Conservation (phyloP, 53 echinoderm and acorn worm species). For the Holothuria scabra region DNA sequence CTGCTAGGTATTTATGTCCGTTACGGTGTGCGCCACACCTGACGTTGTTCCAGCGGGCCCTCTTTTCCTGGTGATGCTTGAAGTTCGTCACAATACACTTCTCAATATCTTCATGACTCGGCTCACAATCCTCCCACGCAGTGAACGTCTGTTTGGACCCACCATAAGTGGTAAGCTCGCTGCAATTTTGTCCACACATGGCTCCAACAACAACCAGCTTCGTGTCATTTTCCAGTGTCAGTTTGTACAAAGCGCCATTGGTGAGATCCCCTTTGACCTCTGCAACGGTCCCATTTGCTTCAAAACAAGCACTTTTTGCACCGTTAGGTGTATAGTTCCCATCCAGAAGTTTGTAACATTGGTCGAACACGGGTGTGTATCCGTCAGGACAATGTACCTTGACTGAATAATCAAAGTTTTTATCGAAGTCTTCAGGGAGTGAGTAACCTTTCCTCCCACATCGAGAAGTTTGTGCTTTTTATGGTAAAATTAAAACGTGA, state of each 20-base stretch:
- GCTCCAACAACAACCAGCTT: background rate
- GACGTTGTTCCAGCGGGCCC: slow-evolving; percentile 18
- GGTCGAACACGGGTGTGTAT: background rate
- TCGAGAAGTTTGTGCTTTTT: too few species aligned
- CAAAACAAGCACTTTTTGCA: background rate
- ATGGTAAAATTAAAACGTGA: too few species aligned
- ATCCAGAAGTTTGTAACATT: background rate
- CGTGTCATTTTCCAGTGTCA: background rate
- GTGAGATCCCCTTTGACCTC: slow-evolving; percentile 12
- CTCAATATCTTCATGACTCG: background rate
- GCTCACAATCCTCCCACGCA: slow-evolving; percentile 26
- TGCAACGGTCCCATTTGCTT: background rate
- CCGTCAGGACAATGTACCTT: background rate
- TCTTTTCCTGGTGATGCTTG: background rate
- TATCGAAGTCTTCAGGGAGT: background rate
- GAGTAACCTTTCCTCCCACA: background rate
- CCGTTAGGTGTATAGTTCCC: background rate
- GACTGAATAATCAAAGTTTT: background rate
- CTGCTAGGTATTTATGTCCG: background rate
- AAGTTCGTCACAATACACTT: slow-evolving; percentile 18
- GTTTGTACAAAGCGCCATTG: background rate
- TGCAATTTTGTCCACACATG: background rate
- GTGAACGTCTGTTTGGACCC: background rate
- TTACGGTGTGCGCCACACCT: background rate
- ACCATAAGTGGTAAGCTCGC: background rate